Conservation (phyloP, 2,797 vertebrate species). For the Phalloptychus januarius region DNA sequence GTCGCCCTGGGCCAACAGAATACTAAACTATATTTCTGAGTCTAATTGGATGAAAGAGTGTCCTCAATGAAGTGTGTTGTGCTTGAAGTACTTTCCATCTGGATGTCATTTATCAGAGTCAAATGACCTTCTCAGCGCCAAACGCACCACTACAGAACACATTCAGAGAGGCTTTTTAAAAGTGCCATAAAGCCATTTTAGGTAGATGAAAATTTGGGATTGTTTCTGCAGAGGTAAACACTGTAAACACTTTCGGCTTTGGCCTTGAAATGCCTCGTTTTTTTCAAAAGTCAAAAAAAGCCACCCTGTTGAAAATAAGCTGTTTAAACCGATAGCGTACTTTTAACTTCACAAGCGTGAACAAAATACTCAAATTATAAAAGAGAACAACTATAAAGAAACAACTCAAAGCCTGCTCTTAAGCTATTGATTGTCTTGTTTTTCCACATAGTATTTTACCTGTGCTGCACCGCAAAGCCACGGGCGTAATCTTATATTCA, state of each 20-base stretch:
- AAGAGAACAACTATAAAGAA: background rate
- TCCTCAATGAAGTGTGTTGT: slow-evolving; percentile 39
- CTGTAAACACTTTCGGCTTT: background rate
- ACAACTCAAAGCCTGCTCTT: background rate
- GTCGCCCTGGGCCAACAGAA: slow-evolving; percentile 53
- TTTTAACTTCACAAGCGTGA: background rate
- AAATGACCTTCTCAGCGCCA: slow-evolving; percentile 35
- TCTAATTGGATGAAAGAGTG: slow-evolving; percentile 64
- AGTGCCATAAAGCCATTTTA: background rate
- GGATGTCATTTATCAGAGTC: slow-evolving; percentile 57
- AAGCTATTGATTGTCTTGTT: background rate
- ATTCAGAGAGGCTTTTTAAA: background rate
- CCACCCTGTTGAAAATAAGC: background rate
- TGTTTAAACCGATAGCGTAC: no score
- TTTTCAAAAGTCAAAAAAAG: background rate
- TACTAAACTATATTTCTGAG: slow-evolving; percentile 48
- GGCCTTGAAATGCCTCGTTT: background rate
- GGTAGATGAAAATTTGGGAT: background rate
- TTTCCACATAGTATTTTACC: background rate
- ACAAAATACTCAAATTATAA: background rate
- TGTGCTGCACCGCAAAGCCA: background rate
- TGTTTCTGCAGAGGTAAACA: background rate
- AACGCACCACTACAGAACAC: background rate
- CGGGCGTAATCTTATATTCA: background rate
- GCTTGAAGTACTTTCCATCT: slow-evolving; percentile 29